Evolutionary conservation across 2,797 vertebrate species (phyloP).

Genomic region (Sebastes itinus): DNA sequence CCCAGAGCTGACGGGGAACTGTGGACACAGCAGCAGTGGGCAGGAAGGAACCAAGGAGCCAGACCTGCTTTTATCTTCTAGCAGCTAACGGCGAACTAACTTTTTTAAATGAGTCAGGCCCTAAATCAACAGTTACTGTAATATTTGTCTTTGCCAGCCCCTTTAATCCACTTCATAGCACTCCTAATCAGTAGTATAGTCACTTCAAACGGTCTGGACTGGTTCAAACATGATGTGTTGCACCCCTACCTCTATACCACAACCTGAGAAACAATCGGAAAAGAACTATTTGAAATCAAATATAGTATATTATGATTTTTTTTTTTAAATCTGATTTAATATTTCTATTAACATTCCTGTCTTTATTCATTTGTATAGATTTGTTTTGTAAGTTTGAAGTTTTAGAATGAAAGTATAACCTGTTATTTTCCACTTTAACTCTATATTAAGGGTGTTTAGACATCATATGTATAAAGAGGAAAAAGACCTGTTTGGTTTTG

Average conservation of each 20-base stretch:
- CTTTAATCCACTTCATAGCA: not conserved
- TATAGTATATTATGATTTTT: constrained; percentile 37
- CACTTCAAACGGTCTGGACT: constrained; percentile 8
- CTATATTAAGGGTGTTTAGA: not conserved
- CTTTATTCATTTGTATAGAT: constrained; percentile 19
- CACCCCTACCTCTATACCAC: constrained; percentile 27
- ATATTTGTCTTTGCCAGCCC: not conserved
- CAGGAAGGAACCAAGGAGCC: constrained; percentile 90
- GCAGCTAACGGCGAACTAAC: constrained; percentile 83
- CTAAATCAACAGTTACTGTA: constrained; percentile 16
- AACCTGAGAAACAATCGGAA: constrained; percentile 36
- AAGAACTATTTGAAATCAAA: constrained; percentile 22
- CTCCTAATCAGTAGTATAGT: not conserved
- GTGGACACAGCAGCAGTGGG: constrained; percentile 81
- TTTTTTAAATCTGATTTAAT: not conserved
- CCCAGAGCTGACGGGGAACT: constrained; percentile 86
- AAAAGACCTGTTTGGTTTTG: not conserved
- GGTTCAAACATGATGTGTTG: constrained; percentile 3
- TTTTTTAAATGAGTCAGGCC: not conserved
- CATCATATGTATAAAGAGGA: not conserved
- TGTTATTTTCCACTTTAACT: constrained; percentile 8
- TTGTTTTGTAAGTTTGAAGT: constrained; percentile 8
- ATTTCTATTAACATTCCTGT: constrained; percentile 23
- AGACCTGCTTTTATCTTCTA: constrained; percentile 90
- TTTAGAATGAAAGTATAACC: constrained; percentile 23